Evolutionary conservation across 2,113 vertebrate species (phyloP).

Genomic region (Heloderma charlesbogerti): DNA sequence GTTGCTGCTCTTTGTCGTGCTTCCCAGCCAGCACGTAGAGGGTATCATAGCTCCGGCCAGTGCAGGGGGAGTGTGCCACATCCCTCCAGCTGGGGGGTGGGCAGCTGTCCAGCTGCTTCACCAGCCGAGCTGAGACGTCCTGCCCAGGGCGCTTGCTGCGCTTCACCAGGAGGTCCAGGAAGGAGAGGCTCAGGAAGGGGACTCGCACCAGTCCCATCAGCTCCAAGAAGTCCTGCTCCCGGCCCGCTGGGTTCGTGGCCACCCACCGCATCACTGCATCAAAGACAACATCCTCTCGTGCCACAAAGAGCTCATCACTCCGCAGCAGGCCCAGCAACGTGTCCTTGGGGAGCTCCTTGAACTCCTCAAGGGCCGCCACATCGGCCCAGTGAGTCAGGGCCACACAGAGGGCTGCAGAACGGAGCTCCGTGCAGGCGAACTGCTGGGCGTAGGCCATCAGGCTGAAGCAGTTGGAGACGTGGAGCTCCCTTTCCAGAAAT

Average conservation of each 20-base stretch:
- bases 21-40: slow-evolving; percentile 87
- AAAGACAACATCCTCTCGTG: slow-evolving; percentile 83
- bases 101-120: slow-evolving; percentile 80
- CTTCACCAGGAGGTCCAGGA: slow-evolving; percentile 81
- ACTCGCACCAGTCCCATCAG: slow-evolving; percentile 83
- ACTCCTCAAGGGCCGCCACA: slow-evolving; percentile 77
- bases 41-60: slow-evolving; percentile 79
- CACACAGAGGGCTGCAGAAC: slow-evolving; percentile 77
- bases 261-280: slow-evolving; percentile 85
- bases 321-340: slow-evolving; percentile 78
- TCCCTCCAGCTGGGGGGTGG: slow-evolving; percentile 82
- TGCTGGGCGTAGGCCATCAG: slow-evolving; percentile 85
- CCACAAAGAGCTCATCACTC: slow-evolving; percentile 82
- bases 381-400: slow-evolving; percentile 85
- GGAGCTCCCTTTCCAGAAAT: slow-evolving; percentile 87
- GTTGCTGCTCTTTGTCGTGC: slow-evolving; percentile 85
- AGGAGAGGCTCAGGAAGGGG: slow-evolving; percentile 82
- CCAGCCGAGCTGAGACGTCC: slow-evolving; percentile 73
- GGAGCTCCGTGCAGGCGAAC: slow-evolving; percentile 78
- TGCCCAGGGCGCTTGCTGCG: slow-evolving; percentile 70
- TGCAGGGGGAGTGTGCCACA: slow-evolving; percentile 51
- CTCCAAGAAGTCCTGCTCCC: slow-evolving; percentile 84
- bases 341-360: slow-evolving; percentile 82
- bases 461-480: slow-evolving; percentile 87
- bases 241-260: slow-evolving; percentile 73